Evolutionary conservation across 2,888 invertebrate genomes (phyloP).

Genomic region (Torymus aiolomorphi): DNA sequence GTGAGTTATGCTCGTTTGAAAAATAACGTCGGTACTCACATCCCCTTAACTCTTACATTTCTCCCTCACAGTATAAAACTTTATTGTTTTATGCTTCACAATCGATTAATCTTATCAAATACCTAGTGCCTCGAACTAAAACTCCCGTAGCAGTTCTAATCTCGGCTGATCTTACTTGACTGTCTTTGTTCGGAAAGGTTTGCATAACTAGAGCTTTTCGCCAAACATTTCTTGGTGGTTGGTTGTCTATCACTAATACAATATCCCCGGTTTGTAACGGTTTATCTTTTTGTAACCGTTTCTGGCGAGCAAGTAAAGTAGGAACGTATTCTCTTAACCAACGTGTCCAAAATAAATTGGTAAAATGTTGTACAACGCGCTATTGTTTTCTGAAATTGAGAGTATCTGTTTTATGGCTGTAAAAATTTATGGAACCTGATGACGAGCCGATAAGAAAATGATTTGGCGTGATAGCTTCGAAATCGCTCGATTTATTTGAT

Average conservation of each 20-base stretch:
- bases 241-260: not conserved
- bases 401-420: no score
- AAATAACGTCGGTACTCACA: no score
- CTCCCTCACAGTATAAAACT: slow-evolving; percentile 3
- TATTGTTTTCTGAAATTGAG: no score
- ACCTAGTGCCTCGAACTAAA: not conserved
- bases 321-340: slow-evolving; percentile 35
- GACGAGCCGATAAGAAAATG: no score
- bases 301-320: not conserved
- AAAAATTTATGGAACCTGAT: no score
- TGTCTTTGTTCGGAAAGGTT: not conserved
- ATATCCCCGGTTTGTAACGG: not conserved
- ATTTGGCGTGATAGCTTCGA: no score
- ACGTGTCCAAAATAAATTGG: slow-evolving; percentile 34
- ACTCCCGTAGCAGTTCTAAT: not conserved
- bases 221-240: not conserved
- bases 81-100: not conserved
- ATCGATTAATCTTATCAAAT: not conserved
- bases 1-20: no score
- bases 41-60: no score
- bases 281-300: slow-evolving; percentile 6
- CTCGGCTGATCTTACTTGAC: not conserved
- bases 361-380: no score
- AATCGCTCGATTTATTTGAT: no score
- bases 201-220: not conserved